These are phyloP conservation scores for Planiliza haematocheilus DNA, from an alignment of 2,113 vertebrate species.

Conservation along the genomic window DNA sequence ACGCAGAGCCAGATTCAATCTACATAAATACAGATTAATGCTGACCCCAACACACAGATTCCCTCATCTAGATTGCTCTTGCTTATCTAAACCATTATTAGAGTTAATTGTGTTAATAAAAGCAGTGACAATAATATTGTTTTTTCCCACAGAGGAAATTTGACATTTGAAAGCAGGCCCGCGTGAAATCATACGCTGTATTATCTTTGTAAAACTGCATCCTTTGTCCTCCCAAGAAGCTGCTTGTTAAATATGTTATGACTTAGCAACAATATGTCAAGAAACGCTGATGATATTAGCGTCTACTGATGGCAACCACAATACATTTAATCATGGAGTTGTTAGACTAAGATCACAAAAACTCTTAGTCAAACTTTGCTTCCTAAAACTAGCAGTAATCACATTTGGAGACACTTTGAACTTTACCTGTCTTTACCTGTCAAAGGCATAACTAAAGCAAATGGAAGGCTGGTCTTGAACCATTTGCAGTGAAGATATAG, in stretches of 20 bases:
- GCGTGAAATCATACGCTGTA: background rate
- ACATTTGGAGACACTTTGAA: no score
- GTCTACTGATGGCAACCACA: no score
- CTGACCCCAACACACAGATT: background rate
- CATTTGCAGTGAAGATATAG: no score
- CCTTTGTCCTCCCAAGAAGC: background rate
- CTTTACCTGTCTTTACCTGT: no score
- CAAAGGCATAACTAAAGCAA: no score
- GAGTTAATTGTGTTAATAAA: slow-evolving; percentile 3
- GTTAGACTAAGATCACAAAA: no score
- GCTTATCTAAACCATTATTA: background rate
- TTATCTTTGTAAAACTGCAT: background rate
- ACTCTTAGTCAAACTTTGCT: no score
- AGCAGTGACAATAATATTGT: background rate
- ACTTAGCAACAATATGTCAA: no score
- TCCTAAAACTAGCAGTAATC: no score
- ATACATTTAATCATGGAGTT: no score
- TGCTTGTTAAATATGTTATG: background rate
- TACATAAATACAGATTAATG: slow-evolving; percentile 11
- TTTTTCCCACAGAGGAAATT: background rate
- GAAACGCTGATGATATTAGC: no score
- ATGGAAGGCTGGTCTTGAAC: no score
- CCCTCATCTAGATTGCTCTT: background rate
- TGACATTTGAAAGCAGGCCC: slow-evolving; percentile 2
- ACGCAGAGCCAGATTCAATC: background rate